Evolutionary conservation across 2,113 vertebrate genomes (phyloP).

Genomic region (Myotis yumanensis): DNA sequence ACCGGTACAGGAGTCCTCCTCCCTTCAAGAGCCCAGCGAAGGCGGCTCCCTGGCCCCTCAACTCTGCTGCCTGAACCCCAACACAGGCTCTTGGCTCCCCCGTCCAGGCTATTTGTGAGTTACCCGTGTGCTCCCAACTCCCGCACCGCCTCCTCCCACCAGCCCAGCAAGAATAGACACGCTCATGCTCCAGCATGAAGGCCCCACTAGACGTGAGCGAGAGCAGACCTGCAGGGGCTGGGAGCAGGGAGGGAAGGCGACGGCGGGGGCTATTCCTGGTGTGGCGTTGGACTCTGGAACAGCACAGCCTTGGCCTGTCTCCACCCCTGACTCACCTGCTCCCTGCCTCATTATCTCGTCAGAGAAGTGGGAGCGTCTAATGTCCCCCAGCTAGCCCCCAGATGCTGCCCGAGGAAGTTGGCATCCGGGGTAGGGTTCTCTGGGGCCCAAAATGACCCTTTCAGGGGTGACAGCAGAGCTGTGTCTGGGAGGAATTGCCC

Average conservation of each 20-base stretch:
- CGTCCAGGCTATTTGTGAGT: constrained; percentile 60
- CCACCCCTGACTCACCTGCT: constrained; percentile 77
- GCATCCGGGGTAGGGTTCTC: background rate
- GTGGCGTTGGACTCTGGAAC: constrained; percentile 72
- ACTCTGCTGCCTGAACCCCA: constrained; percentile 10
- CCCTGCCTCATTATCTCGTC: constrained; percentile 56
- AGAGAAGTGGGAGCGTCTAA: constrained; percentile 49
- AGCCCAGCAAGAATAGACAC: constrained; percentile 77
- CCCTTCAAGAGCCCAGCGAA: background rate
- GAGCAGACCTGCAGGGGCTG: constrained; percentile 67
- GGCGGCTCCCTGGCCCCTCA: constrained; percentile 9
- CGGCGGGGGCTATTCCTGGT: constrained; percentile 78
- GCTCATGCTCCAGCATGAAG: constrained; percentile 69
- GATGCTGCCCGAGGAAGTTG: background rate
- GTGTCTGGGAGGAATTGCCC: background rate
- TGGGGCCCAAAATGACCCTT: background rate
- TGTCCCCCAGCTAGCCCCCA: background rate
- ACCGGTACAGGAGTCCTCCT: background rate
- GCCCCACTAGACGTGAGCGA: constrained; percentile 51
- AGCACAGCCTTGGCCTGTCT: constrained; percentile 54
- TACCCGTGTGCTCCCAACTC: constrained; percentile 63
- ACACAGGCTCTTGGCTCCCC: constrained; percentile 41
- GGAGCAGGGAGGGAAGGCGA: constrained; percentile 71
- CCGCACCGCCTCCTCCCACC: constrained; percentile 74
- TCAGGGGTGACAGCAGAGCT: background rate